These are phyloP conservation scores for Elaphurus davidianus DNA, from an alignment of 2,113 vertebrate species.

Conservation along the genomic window DNA sequence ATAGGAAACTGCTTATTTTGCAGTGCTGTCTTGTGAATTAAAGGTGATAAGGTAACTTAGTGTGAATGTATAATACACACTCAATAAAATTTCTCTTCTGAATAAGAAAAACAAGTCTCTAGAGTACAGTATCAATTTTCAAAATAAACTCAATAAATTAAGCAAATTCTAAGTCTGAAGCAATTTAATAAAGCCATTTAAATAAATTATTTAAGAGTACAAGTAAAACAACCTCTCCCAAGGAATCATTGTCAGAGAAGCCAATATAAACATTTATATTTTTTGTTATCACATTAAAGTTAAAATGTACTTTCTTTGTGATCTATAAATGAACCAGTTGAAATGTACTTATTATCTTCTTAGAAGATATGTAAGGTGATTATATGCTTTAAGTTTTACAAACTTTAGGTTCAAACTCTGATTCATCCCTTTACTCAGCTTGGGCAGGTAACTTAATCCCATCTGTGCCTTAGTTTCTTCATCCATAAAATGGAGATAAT, in stretches of 20 bases:
- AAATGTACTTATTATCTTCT: background rate
- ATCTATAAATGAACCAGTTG: background rate
- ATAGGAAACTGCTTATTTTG: background rate
- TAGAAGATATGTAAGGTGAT: background rate
- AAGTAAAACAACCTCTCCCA: background rate
- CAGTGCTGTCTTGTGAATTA: background rate
- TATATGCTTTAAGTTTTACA: background rate
- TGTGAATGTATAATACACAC: background rate
- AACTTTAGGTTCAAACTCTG: background rate
- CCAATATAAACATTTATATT: background rate
- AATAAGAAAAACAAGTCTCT: background rate
- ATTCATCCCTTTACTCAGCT: background rate
- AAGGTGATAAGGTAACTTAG: background rate
- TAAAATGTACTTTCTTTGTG: background rate
- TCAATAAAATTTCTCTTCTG: background rate
- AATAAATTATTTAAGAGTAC: background rate
- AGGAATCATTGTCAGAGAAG: background rate
- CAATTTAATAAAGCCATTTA: background rate
- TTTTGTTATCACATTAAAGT: background rate
- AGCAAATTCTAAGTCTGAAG: background rate
- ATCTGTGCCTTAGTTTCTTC: background rate
- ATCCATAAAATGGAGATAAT: background rate
- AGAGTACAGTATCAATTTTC: background rate
- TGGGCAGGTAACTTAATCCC: background rate
- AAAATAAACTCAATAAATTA: background rate